These are phyloP conservation scores for Crenichthys baileyi DNA, from an alignment of 2,797 vertebrate genomes.

Conservation along the genomic window DNA sequence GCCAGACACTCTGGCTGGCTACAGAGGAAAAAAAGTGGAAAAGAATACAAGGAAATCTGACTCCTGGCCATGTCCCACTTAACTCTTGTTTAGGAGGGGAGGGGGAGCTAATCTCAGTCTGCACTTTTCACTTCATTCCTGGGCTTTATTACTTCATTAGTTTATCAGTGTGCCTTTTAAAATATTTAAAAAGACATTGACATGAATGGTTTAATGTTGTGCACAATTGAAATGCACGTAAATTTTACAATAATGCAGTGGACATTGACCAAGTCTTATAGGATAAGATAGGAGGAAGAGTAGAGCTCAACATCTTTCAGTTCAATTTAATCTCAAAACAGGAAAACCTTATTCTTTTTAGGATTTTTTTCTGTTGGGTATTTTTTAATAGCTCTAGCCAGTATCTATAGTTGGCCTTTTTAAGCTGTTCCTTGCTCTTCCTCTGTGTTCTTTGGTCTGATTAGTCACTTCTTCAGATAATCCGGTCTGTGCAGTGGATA, in stretches of 20 bases:
- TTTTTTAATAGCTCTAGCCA: neutral
- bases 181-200: neutral
- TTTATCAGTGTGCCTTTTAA: conserved; percentile 5
- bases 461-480: neutral
- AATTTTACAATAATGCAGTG: neutral
- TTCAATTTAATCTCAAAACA: conserved; percentile 13
- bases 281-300: conserved; percentile 31
- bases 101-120: conserved; percentile 62
- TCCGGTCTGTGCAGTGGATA: neutral
- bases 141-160: conserved; percentile 9
- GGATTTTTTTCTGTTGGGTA: conserved; percentile 6
- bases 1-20: conserved; percentile 84
- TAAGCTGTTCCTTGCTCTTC: neutral
- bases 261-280: conserved; percentile 34
- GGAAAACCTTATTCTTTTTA: neutral
- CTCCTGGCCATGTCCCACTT: conserved; percentile 77
- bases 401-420: neutral
- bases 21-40: conserved; percentile 76
- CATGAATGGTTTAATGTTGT: neutral
- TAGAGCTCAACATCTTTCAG: conserved; percentile 30
- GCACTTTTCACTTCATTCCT: conserved; percentile 29
- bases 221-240: conserved; percentile 30
- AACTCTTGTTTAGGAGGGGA: conserved; percentile 76
- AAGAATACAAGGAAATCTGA: conserved; percentile 84
- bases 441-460: neutral